Conservation (phyloP, 2,113 vertebrate genomes). For the Leucopternis melanops region DNA sequence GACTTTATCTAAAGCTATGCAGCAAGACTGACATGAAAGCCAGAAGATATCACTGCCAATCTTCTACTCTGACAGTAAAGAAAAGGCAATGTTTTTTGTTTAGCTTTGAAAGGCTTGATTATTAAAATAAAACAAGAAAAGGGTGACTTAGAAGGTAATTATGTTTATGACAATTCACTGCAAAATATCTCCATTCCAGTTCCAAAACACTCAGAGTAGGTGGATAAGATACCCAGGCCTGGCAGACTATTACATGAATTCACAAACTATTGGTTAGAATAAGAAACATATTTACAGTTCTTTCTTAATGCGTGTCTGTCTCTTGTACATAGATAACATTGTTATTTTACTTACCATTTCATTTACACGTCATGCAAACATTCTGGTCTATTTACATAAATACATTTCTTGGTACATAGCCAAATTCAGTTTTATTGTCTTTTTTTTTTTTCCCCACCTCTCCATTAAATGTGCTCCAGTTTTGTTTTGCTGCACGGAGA, state of each 20-base stretch:
- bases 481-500: background rate
- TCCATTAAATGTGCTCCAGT: background rate
- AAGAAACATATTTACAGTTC: background rate
- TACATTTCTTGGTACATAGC: background rate
- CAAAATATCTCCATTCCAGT: background rate
- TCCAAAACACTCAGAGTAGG: background rate
- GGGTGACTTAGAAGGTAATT: background rate
- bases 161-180: background rate
- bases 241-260: background rate
- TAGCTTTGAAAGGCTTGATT: background rate
- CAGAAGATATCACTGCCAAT: background rate
- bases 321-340: background rate
- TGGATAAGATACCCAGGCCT: background rate
- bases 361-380: background rate
- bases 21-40: background rate
- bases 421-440: background rate
- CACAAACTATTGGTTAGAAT: background rate
- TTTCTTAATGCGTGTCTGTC: background rate
- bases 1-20: background rate
- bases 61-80: background rate
- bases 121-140: background rate
- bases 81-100: background rate
- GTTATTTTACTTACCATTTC: background rate
- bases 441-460: background rate
- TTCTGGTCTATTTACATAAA: background rate